A percentile compares a stretch with the other conserved stretches of the same genome.
phyloP scores from a whole-genome alignment of 2,888 invertebrate species.

The Agriopis aurantiaria region DNA sequence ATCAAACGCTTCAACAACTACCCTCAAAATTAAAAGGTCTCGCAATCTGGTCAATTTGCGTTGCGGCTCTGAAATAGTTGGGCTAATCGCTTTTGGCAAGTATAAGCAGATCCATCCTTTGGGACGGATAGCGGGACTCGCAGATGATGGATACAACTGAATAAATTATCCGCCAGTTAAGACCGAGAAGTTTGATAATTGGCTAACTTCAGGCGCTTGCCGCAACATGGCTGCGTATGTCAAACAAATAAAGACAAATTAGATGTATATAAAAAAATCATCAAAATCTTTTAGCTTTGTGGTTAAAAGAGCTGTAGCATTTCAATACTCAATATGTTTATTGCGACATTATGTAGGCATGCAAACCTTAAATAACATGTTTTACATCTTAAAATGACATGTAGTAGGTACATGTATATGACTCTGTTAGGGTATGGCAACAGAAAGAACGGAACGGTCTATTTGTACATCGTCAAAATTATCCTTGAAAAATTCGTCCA shows the following conservation, averaged over 20 bases:
- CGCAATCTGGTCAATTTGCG: slow-evolving; percentile 49
- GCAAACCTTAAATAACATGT: too few relatives aligned
- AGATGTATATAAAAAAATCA: not conserved
- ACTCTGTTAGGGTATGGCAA: too few relatives aligned
- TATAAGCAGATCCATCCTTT: slow-evolving; percentile 58
- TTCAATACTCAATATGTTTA: too few relatives aligned
- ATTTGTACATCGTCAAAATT: too few relatives aligned
- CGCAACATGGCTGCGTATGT: slow-evolving; percentile 40
- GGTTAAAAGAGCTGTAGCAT: too few relatives aligned
- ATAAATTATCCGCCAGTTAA: slow-evolving; percentile 70
- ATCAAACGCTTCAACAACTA: slow-evolving; percentile 31
- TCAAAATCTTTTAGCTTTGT: not conserved
- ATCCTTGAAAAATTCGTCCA: too few relatives aligned
- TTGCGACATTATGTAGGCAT: too few relatives aligned
- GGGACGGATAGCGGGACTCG: slow-evolving; percentile 63
- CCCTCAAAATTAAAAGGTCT: slow-evolving; percentile 36
- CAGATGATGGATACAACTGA: slow-evolving; percentile 71
- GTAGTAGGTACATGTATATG: too few relatives aligned
- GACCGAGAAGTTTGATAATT: slow-evolving; percentile 60
- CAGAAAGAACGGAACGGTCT: too few relatives aligned
- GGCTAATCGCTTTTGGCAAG: slow-evolving; percentile 68
- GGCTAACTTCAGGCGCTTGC: slow-evolving; percentile 49
- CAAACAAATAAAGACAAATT: not conserved
- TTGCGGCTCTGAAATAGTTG: slow-evolving; percentile 52
- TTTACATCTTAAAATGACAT: too few relatives aligned